A percentile compares a stretch with the other conserved stretches of the same genome.
These are phyloP conservation scores for Hippopotamus amphibius DNA, from an alignment of 2,113 vertebrate species.

Conservation along the genomic window DNA sequence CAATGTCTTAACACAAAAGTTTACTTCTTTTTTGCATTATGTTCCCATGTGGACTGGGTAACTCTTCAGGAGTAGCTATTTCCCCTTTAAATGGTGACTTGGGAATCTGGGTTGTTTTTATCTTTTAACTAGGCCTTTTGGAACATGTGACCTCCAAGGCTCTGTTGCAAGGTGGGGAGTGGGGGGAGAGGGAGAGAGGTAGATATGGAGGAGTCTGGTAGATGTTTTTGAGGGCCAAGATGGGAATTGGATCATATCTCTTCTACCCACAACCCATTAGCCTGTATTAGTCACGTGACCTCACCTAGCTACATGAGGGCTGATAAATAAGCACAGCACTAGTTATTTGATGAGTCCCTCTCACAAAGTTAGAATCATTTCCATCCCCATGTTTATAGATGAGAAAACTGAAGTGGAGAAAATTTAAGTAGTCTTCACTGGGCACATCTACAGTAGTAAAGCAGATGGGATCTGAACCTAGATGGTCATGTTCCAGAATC, in stretches of 20 bases:
- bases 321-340: neutral
- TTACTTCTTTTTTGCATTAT: conserved; percentile 23
- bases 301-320: neutral
- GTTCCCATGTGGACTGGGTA: neutral
- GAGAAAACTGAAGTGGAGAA: conserved; percentile 37
- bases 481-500: neutral
- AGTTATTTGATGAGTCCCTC: neutral
- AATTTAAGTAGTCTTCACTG: neutral
- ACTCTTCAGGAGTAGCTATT: neutral
- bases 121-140: neutral
- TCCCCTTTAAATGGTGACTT: neutral
- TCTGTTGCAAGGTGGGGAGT: neutral
- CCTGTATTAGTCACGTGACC: neutral
- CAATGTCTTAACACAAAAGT: neutral
- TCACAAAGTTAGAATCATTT: neutral
- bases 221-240: conserved; percentile 8
- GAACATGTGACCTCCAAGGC: neutral
- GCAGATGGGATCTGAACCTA: neutral
- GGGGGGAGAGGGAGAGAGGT: neutral
- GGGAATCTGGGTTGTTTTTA: neutral
- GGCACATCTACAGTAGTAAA: neutral
- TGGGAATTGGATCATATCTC: neutral
- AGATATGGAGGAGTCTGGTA: neutral
- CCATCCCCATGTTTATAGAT: neutral
- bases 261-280: neutral